These are phyloP conservation scores for Thinocorus orbignyianus DNA, from an alignment of 2,113 vertebrate genomes.

Conservation along the genomic window DNA sequence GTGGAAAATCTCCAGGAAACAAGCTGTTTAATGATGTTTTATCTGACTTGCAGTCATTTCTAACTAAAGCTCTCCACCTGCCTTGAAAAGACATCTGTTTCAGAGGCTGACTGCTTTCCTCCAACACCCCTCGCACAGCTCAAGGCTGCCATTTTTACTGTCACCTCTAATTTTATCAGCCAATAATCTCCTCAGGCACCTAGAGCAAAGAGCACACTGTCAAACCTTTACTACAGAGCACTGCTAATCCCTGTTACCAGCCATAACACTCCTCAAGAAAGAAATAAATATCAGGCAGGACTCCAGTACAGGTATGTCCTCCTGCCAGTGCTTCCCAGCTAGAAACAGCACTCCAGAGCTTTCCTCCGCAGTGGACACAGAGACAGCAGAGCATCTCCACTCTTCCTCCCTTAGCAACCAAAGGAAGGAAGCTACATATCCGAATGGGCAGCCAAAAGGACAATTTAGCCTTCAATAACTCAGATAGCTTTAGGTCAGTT, in stretches of 20 bases:
- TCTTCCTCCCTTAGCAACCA: background rate
- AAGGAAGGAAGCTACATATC: background rate
- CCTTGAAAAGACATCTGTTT: conserved; percentile 34
- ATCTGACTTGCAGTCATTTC: conserved; percentile 33
- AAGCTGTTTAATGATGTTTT: conserved; percentile 41
- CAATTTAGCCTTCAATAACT: background rate
- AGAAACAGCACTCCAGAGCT: background rate
- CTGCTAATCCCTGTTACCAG: background rate
- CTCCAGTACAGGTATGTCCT: background rate
- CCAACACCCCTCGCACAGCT: background rate
- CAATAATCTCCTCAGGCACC: background rate
- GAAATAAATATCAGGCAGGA: background rate
- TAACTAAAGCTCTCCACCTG: conserved; percentile 52
- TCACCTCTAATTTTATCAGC: conserved; percentile 17
- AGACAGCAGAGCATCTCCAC: background rate
- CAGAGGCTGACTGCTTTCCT: background rate
- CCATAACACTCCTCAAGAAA: background rate
- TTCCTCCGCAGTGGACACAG: background rate
- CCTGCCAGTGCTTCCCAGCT: background rate
- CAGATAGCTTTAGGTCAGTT: background rate
- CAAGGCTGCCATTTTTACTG: conserved; percentile 21
- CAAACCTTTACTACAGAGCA: background rate
- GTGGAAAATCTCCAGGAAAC: conserved; percentile 66
- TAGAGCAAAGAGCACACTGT: background rate
- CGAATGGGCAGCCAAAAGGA: background rate